A percentile compares a stretch with the other conserved stretches of the same genome.
Evolutionary conservation across 2,113 vertebrate species (phyloP).

Genomic region (Sialia sialis): DNA sequence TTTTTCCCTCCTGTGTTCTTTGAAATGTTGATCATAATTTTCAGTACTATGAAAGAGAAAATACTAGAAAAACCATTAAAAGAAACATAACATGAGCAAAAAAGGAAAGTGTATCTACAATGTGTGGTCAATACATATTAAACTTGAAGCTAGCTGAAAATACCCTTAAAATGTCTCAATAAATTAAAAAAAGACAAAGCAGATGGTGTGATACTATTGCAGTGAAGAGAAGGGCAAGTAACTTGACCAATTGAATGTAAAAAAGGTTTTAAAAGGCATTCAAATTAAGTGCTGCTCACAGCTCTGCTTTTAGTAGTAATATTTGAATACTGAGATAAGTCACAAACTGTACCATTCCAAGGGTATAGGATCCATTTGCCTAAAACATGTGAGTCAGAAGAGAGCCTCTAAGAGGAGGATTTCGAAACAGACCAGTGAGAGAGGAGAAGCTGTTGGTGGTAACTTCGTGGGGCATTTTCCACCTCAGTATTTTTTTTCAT

Average conservation of each 20-base stretch:
- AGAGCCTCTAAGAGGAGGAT: neutral
- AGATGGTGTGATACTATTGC: neutral
- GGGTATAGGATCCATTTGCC: neutral
- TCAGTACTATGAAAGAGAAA: neutral
- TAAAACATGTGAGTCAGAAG: neutral
- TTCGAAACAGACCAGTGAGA: neutral
- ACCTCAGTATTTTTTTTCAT: fast-evolving
- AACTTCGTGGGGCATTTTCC: neutral
- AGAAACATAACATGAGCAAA: neutral
- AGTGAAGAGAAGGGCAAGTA: neutral
- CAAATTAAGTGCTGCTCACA: neutral
- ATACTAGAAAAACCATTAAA: neutral
- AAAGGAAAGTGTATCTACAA: neutral
- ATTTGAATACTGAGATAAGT: neutral
- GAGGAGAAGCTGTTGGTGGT: neutral
- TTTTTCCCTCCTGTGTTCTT: neutral
- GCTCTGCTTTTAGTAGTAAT: neutral
- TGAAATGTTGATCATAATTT: neutral
- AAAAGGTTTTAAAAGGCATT: neutral
- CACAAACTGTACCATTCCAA: neutral
- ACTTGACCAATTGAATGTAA: neutral
- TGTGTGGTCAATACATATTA: neutral
- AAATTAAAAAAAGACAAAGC: neutral
- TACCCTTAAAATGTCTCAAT: neutral
- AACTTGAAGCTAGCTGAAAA: neutral